These are phyloP conservation scores for Dendrolimus kikuchii DNA, from an alignment of 1,140 invertebrate genomes.

Conservation along the genomic window DNA sequence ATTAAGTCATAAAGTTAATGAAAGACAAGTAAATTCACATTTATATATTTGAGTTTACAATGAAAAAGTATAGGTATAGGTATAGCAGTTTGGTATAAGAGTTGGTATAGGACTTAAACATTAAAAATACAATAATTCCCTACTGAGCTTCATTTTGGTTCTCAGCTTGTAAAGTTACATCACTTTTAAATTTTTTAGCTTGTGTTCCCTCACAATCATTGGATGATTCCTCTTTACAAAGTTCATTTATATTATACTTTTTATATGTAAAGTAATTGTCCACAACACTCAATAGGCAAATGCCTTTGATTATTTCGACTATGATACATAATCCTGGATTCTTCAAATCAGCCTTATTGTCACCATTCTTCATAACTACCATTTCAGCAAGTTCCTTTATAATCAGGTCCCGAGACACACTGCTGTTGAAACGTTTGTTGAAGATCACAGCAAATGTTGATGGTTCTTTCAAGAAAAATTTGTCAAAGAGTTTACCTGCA, in stretches of 20 bases:
- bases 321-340: conserved; percentile 83
- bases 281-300: conserved; percentile 58
- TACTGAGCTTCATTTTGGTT: conserved; percentile 30
- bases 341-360: conserved; percentile 84
- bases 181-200: conserved; percentile 55
- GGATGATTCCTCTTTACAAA: conserved; percentile 47
- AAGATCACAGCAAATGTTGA: conserved; percentile 85
- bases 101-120: too few relatives aligned
- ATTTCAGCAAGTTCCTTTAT: conserved; percentile 81
- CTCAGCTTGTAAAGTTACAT: conserved; percentile 24
- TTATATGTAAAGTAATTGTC: conserved; percentile 63
- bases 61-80: conserved; percentile 13
- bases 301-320: conserved; percentile 82
- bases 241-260: conserved; percentile 61
- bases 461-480: conserved; percentile 80
- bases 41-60: conserved; percentile 6
- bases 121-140: too few relatives aligned
- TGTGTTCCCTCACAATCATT: conserved; percentile 49
- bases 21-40: too few relatives aligned
- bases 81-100: conserved; percentile 15
- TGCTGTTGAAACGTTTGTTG: conserved; percentile 87
- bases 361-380: conserved; percentile 77
- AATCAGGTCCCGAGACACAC: conserved; percentile 78
- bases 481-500: conserved; percentile 79
- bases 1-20: too few relatives aligned